Evolutionary conservation across 2,888 invertebrate species (phyloP).

Genomic region (Cordilura impudica): DNA sequence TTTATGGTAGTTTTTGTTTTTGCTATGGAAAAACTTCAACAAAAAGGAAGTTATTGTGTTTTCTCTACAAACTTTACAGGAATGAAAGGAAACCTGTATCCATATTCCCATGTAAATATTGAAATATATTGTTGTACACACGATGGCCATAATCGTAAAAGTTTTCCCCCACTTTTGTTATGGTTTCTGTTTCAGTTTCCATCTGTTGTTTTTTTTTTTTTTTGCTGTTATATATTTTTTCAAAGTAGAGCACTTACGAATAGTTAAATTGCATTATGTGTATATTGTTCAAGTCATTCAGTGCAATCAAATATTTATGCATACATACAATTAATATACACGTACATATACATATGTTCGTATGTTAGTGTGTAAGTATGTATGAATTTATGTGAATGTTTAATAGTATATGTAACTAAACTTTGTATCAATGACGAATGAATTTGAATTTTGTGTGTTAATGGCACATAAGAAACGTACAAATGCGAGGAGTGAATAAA

Average conservation of each 20-base stretch:
- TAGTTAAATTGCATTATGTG: background rate
- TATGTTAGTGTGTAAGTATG: background rate
- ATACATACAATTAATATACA: background rate
- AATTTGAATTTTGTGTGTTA: slow-evolving; percentile 34
- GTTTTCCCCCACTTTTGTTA: background rate
- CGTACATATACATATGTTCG: too few species aligned
- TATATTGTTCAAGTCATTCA: slow-evolving; percentile 12
- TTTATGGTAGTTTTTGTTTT: too few species aligned
- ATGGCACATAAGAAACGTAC: slow-evolving; percentile 30
- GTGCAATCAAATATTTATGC: slow-evolving; percentile 31
- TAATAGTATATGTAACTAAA: too few species aligned
- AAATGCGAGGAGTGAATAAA: slow-evolving; percentile 9
- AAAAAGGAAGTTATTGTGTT: slow-evolving; percentile 39
- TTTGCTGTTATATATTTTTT: background rate
- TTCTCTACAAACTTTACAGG: slow-evolving; percentile 27
- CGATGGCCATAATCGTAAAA: background rate
- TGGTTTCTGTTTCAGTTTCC: background rate
- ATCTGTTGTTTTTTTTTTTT: background rate
- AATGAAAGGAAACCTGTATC: slow-evolving; percentile 58
- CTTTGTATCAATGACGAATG: background rate
- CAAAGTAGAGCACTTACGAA: slow-evolving; percentile 18
- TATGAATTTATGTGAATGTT: too few species aligned
- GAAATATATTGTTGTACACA: background rate
- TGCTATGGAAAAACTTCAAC: background rate
- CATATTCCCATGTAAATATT: background rate